Conservation (phyloP, 2,797 vertebrate species). For the Hoplostethus atlanticus region DNA sequence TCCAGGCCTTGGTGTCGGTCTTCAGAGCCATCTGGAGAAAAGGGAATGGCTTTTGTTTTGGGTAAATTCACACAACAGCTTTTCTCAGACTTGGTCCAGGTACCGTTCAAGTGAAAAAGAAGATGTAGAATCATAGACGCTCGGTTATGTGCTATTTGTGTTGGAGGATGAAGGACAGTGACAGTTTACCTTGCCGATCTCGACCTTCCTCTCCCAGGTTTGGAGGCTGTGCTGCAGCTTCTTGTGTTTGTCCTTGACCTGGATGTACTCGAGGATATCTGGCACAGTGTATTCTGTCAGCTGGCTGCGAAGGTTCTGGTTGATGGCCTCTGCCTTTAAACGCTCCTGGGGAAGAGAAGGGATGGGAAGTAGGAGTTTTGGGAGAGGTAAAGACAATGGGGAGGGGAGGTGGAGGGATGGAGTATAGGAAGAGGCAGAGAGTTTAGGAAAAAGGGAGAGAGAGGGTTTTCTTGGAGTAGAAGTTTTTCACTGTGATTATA, state of each 20-base stretch:
- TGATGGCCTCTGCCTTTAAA: constrained; percentile 53
- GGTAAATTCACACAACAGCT: not conserved
- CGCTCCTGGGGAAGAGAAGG: constrained; percentile 45
- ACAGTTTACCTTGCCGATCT: constrained; percentile 64
- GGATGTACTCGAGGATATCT: constrained; percentile 56
- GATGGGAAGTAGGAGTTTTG: not conserved
- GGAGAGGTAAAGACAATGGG: not conserved
- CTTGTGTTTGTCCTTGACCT: constrained; percentile 63
- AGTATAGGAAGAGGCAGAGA: not conserved
- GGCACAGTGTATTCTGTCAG: constrained; percentile 62
- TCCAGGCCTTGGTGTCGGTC: constrained; percentile 32
- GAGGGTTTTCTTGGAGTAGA: too few species aligned
- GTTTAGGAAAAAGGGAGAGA: not conserved
- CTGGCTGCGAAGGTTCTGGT: constrained; percentile 57
- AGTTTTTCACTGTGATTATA: too few species aligned
- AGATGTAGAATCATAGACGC: not conserved
- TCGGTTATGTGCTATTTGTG: not conserved
- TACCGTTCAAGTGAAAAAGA: not conserved
- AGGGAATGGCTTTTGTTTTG: constrained; percentile 34
- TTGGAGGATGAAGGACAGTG: not conserved
- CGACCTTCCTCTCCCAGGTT: constrained; percentile 67
- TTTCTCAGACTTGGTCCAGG: not conserved
- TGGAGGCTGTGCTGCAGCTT: constrained; percentile 60
- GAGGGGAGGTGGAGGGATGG: not conserved
- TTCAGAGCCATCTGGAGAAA: constrained; percentile 63